Conservation (phyloP, 2,113 vertebrate species). For the Strix aluco region DNA sequence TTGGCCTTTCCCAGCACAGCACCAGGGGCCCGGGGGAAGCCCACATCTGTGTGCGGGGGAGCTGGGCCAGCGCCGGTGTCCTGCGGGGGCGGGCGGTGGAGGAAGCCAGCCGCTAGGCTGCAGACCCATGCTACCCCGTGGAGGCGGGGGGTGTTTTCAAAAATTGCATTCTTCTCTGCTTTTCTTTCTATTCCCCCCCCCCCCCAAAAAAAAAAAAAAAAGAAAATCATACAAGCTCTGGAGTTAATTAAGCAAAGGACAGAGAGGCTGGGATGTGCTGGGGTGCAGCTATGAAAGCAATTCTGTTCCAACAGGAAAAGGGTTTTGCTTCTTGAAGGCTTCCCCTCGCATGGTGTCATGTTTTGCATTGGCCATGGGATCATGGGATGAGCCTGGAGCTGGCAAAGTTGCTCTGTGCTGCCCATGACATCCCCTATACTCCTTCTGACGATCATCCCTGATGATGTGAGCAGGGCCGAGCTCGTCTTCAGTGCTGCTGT, state of each 20-base stretch:
- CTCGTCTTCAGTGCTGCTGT: accelerated
- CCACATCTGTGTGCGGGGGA: slow-evolving; percentile 58
- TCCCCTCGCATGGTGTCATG: accelerated
- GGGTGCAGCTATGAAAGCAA: not conserved
- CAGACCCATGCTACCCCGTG: not conserved
- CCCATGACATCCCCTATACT: not conserved
- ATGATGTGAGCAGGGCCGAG: not conserved
- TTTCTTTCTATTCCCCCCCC: not conserved
- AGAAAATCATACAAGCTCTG: not conserved
- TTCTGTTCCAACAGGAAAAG: not conserved
- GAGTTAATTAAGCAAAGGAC: slow-evolving; percentile 42
- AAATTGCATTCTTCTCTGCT: slow-evolving; percentile 10
- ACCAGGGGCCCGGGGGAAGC: not conserved
- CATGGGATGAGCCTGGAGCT: accelerated
- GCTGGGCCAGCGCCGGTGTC: slow-evolving; percentile 1
- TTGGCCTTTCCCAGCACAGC: slow-evolving; percentile 57
- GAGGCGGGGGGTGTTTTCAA: not conserved
- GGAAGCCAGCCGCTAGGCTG: slow-evolving; percentile 16
- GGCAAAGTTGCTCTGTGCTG: not conserved
- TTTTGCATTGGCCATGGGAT: accelerated
- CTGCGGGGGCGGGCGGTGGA: not conserved
- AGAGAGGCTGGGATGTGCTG: slow-evolving; percentile 10
- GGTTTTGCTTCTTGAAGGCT: not conserved
- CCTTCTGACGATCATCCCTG: not conserved
- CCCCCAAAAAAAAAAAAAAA: not conserved